Conservation (phyloP, 1,140 invertebrate genomes). For the Nautilus pompilius region DNA sequence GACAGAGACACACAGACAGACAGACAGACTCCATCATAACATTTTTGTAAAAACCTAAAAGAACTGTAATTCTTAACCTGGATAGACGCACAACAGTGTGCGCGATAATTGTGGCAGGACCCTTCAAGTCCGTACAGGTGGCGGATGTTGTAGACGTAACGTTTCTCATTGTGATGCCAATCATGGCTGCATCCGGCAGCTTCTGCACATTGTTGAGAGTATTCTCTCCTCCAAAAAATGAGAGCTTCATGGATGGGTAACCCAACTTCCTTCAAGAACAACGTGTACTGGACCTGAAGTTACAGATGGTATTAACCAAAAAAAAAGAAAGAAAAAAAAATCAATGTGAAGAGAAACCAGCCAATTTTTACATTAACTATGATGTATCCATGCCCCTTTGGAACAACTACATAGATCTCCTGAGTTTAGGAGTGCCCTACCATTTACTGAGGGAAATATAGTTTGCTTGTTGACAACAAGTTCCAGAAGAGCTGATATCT, state of each 20-base stretch:
- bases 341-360: background rate
- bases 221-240: constrained; percentile 67
- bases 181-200: constrained; percentile 61
- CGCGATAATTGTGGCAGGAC: constrained; percentile 62
- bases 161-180: constrained; percentile 65
- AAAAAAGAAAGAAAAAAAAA: background rate
- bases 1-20: too few species aligned
- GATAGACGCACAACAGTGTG: constrained; percentile 60
- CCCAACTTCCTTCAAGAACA: constrained; percentile 71
- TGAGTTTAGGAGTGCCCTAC: too few species aligned
- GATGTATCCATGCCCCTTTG: background rate
- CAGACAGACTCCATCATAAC: too few species aligned
- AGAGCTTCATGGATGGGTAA: constrained; percentile 66
- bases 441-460: too few species aligned
- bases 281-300: constrained; percentile 62
- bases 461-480: too few species aligned
- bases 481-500: too few species aligned
- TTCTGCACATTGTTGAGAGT: constrained; percentile 58
- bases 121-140: constrained; percentile 73
- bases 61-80: too few species aligned
- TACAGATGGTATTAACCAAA: background rate
- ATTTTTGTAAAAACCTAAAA: too few species aligned
- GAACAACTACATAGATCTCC: too few species aligned
- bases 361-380: background rate
- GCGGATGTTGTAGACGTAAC: constrained; percentile 69